Percentiles rank a stretch among this genome's conserved stretches.
These are phyloP conservation scores for Dallia pectoralis DNA, from an alignment of 2,797 vertebrate genomes.

Conservation along the genomic window DNA sequence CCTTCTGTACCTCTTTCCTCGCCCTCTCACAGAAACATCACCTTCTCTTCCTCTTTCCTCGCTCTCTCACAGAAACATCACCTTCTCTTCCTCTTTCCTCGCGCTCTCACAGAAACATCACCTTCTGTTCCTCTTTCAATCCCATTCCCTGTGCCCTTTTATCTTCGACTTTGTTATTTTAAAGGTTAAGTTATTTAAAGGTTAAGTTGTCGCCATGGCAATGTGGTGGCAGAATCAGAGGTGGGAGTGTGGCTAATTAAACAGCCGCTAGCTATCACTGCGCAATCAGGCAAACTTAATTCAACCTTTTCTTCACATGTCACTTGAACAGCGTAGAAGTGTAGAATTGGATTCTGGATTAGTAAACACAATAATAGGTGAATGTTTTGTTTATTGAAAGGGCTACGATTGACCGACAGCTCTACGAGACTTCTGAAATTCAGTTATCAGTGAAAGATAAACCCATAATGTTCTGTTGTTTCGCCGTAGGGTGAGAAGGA, in stretches of 20 bases:
- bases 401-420: not conserved
- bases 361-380: not conserved
- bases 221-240: slow-evolving; percentile 27
- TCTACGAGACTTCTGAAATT: not conserved
- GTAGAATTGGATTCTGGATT: not conserved
- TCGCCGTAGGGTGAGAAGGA: slow-evolving; percentile 69
- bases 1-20: not conserved
- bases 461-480: not conserved
- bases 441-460: not conserved
- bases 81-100: not conserved
- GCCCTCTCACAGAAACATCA: not conserved
- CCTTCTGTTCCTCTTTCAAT: not conserved
- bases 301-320: not conserved
- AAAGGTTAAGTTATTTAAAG: slow-evolving; percentile 36
- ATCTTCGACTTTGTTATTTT: slow-evolving; percentile 11
- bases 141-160: not conserved
- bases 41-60: not conserved
- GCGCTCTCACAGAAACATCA: not conserved
- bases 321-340: not conserved
- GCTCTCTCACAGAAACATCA: not conserved
- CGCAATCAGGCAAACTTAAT: slow-evolving; percentile 7
- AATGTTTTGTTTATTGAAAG: too few species aligned
- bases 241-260: slow-evolving; percentile 28
- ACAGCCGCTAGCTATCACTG: slow-evolving; percentile 3
- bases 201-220: slow-evolving; percentile 29